phyloP scores from a whole-genome alignment of 1,140 invertebrate genomes.

The Plectrocnemia conspersa region DNA sequence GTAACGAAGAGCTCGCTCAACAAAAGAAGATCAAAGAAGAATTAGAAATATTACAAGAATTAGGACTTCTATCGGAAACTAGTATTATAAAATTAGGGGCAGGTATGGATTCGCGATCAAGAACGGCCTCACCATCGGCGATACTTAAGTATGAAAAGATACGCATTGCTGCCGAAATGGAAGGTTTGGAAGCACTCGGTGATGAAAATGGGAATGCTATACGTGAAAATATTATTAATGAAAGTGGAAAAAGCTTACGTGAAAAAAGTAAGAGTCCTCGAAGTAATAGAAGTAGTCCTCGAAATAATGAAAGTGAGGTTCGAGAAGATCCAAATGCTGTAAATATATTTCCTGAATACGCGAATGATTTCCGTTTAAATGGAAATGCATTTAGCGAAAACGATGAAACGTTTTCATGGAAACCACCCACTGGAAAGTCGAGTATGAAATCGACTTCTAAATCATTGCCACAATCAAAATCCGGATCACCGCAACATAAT shows the following conservation, averaged over 20 bases:
- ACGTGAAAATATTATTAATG: conserved; percentile 2
- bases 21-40: conserved; percentile 46
- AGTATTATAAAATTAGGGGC: conserved; percentile 38
- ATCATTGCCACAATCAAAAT: conserved; percentile 48
- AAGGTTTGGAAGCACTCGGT: not conserved
- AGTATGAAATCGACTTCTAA: conserved; percentile 41
- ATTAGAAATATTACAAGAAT: conserved; percentile 47
- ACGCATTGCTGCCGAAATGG: not conserved
- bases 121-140: conserved; percentile 47
- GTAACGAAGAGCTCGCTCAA: conserved; percentile 48
- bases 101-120: conserved; percentile 43
- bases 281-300: conserved; percentile 4
- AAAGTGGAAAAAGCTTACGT: not conserved
- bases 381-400: not conserved
- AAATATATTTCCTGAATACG: not conserved
- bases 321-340: conserved; percentile 6
- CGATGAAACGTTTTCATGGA: conserved; percentile 26
- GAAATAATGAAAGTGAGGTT: not conserved
- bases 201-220: not conserved
- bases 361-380: conserved; percentile 5
- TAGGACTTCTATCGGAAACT: conserved; percentile 41
- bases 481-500: conserved; percentile 44
- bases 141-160: conserved; percentile 44
- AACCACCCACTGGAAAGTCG: conserved; percentile 42
- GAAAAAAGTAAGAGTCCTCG: conserved; percentile 9